Evolutionary conservation across 2,888 invertebrate genomes (phyloP).

Genomic region (Pandemis cinnamomeana): DNA sequence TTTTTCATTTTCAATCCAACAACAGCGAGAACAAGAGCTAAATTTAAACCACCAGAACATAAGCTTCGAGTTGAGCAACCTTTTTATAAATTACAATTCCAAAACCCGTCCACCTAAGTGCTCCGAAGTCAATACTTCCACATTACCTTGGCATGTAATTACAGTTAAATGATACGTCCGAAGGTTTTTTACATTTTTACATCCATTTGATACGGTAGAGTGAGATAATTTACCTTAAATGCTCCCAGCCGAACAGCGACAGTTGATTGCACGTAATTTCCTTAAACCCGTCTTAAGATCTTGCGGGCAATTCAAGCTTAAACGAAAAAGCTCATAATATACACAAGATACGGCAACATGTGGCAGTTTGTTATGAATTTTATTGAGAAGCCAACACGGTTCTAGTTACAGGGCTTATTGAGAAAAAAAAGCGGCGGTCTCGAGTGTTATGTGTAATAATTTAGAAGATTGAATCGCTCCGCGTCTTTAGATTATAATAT

Average conservation of each 20-base stretch:
- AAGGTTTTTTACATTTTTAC: slow-evolving; percentile 61
- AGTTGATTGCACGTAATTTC: slow-evolving; percentile 47
- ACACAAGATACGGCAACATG: slow-evolving; percentile 80
- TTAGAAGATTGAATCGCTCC: slow-evolving; percentile 67
- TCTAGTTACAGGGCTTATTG: slow-evolving; percentile 75
- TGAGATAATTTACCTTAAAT: slow-evolving; percentile 54
- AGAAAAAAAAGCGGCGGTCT: slow-evolving; percentile 65
- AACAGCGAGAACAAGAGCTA: slow-evolving; percentile 21
- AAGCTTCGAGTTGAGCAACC: neutral
- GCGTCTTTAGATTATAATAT: slow-evolving; percentile 53
- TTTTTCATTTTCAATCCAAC: slow-evolving; percentile 19
- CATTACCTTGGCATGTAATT: slow-evolving; percentile 25
- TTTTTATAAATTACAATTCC: slow-evolving; percentile 10
- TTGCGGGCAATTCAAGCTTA: slow-evolving; percentile 61
- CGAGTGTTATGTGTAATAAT: slow-evolving; percentile 71
- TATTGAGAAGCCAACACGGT: slow-evolving; percentile 76
- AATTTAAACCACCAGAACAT: slow-evolving; percentile 2
- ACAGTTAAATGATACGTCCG: slow-evolving; percentile 77
- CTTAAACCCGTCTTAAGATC: slow-evolving; percentile 51
- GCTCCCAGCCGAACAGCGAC: slow-evolving; percentile 18
- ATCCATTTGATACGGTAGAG: slow-evolving; percentile 48
- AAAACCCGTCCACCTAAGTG: slow-evolving; percentile 27
- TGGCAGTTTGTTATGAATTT: slow-evolving; percentile 84
- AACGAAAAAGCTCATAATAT: slow-evolving; percentile 83
- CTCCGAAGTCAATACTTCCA: slow-evolving; percentile 16